Evolutionary conservation across 2,113 vertebrate species (phyloP).

Genomic region (Artemisiospiza belli): DNA sequence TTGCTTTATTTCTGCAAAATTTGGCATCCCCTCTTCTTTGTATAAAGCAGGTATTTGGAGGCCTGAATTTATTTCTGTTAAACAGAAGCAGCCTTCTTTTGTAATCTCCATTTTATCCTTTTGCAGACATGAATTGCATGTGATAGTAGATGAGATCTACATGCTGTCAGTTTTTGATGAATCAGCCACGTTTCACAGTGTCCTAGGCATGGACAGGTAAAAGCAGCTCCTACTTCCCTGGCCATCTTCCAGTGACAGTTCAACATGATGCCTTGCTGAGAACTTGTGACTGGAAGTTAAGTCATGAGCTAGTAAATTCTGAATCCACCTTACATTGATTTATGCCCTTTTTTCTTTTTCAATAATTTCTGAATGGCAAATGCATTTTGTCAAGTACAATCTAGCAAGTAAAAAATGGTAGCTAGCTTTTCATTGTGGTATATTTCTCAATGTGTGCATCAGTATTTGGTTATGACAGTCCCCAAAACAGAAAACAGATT

Average conservation of each 20-base stretch:
- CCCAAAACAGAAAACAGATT: background rate
- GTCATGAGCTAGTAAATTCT: conserved; percentile 4
- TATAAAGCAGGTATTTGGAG: background rate
- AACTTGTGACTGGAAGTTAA: conserved; percentile 55
- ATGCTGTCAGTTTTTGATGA: conserved; percentile 94
- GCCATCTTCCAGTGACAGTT: conserved; percentile 3
- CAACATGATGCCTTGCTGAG: conserved; percentile 24
- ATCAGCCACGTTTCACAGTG: conserved; percentile 82
- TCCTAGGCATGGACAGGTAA: conserved; percentile 90
- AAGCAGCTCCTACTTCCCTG: conserved; percentile 12
- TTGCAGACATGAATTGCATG: conserved; percentile 86
- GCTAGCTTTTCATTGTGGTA: background rate
- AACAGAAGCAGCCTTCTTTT: background rate
- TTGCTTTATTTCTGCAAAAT: background rate
- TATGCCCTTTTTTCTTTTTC: background rate
- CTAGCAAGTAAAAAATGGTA: background rate
- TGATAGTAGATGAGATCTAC: conserved; percentile 93
- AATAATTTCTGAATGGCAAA: background rate
- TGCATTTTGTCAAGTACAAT: background rate
- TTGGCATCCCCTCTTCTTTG: background rate
- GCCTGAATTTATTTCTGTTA: background rate
- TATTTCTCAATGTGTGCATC: background rate
- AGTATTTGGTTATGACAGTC: background rate
- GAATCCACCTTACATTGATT: background rate
- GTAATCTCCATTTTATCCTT: background rate